Base-by-base conservation (phyloP, 2,888 invertebrate species). In the Dyspetes luteomarginatus region DNA sequence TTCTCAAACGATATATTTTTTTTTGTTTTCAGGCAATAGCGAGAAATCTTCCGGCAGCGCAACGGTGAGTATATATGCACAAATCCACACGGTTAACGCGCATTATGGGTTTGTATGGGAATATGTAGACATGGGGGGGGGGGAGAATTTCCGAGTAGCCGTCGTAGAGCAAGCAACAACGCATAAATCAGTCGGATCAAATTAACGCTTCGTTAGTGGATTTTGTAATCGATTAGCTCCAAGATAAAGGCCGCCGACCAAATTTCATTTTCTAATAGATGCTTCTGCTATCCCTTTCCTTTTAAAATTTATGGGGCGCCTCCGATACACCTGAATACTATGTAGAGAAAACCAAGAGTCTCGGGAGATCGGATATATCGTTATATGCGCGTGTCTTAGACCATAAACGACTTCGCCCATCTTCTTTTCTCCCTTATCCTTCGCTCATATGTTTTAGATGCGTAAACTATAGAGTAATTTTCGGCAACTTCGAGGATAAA, bases 11-110 rank as follows among this genome's bases (percentile, higher is more conserved):
- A 55, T 62, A 15, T 82, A 43, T 86, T 81, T 56, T 74, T 75
- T 86, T 85, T 87, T 82, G 88, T 86, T 91, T 91, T 81, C 89
- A 91, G 91, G 17, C 79, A 2, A 67, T 88, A 60, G 68, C 72
- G 52, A 84, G 74, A 58, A 85, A 85, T 41, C 79, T 91, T 24
- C 73, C 84, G 56, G 81, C 84, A 0, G 58, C 85, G 3, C 50
- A 90, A 72, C 86, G 84, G 91, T 91, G 73, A 90, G 91, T 88
- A 83, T 72, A 58, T n/a, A 41, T 19, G 24, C 62, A 50, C 19
- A 56, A 43, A 15, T 58, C 19, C 26, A 36, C 30, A 60, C 30
- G 12, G n/a, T 48, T 41, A 22, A 50, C 15, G 45, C 30, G 55
- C 43, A 45, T 48, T 30, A 64, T 55, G 36, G 55, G 48, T 60